A percentile compares a stretch with the other conserved stretches of the same genome.
Conservation (phyloP, 2,797 vertebrate species). For the Falco concolor region DNA sequence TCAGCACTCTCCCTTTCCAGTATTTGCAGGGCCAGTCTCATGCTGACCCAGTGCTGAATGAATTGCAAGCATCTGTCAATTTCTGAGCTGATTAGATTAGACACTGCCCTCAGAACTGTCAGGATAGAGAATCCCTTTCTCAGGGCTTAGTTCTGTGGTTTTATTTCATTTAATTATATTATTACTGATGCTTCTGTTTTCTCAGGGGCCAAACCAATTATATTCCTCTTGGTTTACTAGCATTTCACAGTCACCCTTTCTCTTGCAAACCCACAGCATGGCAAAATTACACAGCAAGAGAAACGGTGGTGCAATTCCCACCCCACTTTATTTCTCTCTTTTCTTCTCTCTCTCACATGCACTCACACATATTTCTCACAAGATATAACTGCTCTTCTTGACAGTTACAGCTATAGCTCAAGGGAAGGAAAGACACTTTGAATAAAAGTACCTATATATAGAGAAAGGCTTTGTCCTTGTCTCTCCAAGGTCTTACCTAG, state of each 20-base stretch:
- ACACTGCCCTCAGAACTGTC: background rate
- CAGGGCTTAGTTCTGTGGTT: conserved; percentile 15
- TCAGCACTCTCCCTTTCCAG: background rate
- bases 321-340: conserved; percentile 6
- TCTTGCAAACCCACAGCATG: background rate
- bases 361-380: conserved; percentile 21
- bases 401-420: conserved; percentile 50
- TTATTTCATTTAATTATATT: conserved; percentile 22
- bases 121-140: background rate
- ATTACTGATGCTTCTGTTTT: background rate
- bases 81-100: conserved; percentile 41
- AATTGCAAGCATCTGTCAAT: background rate
- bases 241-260: conserved; percentile 3
- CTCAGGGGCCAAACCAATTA: background rate
- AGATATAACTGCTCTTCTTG: conserved; percentile 32
- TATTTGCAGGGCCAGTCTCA: background rate
- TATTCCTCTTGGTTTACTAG: background rate
- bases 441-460: conserved; percentile 35
- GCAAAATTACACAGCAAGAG: background rate
- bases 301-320: background rate
- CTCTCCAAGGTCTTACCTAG: conserved; percentile 5
- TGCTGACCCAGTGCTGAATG: background rate
- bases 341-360: background rate
- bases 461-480: conserved; percentile 27
- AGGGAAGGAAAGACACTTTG: conserved; percentile 21